Evolutionary conservation across 2,888 invertebrate genomes (phyloP), one percentile per base, ranked within the genome.

Genomic region (Cheilosia urbana): DNA sequence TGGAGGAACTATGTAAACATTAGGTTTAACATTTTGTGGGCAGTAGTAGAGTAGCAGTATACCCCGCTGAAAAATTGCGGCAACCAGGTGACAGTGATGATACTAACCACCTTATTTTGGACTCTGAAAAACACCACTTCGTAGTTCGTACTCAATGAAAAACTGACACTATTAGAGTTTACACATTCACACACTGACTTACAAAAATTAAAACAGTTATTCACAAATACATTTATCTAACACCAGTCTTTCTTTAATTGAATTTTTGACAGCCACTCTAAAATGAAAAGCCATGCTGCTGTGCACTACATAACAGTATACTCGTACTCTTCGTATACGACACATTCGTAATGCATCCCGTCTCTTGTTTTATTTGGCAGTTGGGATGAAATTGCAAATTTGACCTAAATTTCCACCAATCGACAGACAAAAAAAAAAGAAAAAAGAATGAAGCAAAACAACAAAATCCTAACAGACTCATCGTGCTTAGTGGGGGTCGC

Each of bases 331-430:
- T 11, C 0, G 13, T 37, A 37, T 5, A 42, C 27, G 15, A 66
- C 21, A 73, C 47, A 47, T 19, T 42, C 73, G 53, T 53, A 37
- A 65, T 65, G 37, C 55, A 71, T 47, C 17, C 30, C 34, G 42
- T 47, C 47, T 63, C 27, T 27, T 30, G 34, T 11, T 34, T 30
- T 51, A 30, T 65, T 65, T 72, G 58, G 66, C 30, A 60, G 45
- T 73, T 66, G 11, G 9, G 58, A 53, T 17, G 34, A 72, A 80
- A 42, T 60, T 69, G 47, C 37, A 65, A 65, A 47, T 82, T 53
- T 66, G 77, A 82, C 82, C 82, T 77, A 53, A 69, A 77, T 77
- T 72, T 51, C 37, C 34, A 63, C 45, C 60, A 72, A 72, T 72
- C 53, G 63, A 77, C 58, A 72, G 45, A 62, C 53, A 72, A 62